A percentile compares a stretch with the other conserved stretches of the same genome.
These are phyloP conservation scores for Hylaea fasciaria DNA, from an alignment of 2,888 invertebrate genomes.

Conservation along the genomic window DNA sequence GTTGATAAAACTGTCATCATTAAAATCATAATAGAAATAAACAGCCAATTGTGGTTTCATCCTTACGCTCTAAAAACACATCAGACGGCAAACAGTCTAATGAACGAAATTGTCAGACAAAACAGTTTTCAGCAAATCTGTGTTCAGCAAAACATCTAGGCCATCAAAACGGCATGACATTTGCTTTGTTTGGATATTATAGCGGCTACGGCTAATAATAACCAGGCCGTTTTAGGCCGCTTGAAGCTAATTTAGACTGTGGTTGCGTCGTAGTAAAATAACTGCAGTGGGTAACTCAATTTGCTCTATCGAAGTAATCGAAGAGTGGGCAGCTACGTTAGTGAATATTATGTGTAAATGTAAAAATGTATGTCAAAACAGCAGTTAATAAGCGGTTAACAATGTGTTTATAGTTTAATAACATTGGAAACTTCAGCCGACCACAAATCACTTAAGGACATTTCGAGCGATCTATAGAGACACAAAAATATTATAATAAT, in stretches of 20 bases:
- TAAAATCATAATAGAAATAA: neutral
- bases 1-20: no score
- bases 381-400: no score
- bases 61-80: slow-evolving; percentile 1
- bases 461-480: no score
- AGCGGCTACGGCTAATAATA: slow-evolving; percentile 23
- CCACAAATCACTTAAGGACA: no score
- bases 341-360: no score
- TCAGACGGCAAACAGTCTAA: slow-evolving; percentile 7
- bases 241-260: slow-evolving; percentile 26
- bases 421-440: no score
- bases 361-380: no score
- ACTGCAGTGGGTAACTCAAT: neutral
- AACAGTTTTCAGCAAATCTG: slow-evolving; percentile 12
- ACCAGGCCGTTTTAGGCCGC: slow-evolving; percentile 20
- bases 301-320: no score
- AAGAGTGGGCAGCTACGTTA: no score
- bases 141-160: slow-evolving; percentile 16
- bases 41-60: neutral
- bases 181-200: slow-evolving; percentile 26
- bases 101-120: slow-evolving; percentile 1
- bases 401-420: no score
- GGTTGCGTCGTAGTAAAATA: slow-evolving; percentile 16
- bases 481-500: no score
- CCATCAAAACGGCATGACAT: slow-evolving; percentile 17